A percentile compares a stretch with the other conserved stretches of the same genome.
phyloP scores from a whole-genome alignment of 2,113 vertebrate genomes.

The Smithornis capensis region DNA sequence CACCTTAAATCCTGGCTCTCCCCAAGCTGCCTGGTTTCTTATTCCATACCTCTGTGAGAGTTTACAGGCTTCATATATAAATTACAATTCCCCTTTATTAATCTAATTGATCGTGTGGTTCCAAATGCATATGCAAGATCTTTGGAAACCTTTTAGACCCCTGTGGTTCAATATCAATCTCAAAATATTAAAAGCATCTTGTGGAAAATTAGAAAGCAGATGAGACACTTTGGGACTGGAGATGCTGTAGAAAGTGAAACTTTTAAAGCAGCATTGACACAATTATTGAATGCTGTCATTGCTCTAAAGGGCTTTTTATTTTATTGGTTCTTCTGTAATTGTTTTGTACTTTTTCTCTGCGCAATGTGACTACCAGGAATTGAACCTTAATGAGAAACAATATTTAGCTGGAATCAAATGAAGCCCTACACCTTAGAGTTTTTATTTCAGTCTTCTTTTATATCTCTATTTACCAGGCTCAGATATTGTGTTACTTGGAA shows the following conservation, averaged over 20 bases:
- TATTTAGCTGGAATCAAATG: not conserved
- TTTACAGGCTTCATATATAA: conserved; percentile 64
- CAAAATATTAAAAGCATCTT: conserved; percentile 80
- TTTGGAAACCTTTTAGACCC: conserved; percentile 74
- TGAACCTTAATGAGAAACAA: not conserved
- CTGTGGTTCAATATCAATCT: conserved; percentile 77
- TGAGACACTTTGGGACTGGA: conserved; percentile 72
- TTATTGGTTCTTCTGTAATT: conserved; percentile 44
- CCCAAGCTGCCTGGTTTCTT: not conserved
- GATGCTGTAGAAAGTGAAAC: conserved; percentile 57
- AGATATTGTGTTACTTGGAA: not conserved
- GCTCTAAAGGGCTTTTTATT: conserved; percentile 57
- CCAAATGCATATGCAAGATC: conserved; percentile 73
- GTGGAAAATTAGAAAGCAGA: conserved; percentile 79
- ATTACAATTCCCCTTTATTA: conserved; percentile 74
- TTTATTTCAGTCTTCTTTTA: not conserved
- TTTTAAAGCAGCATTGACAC: conserved; percentile 67
- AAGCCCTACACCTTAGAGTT: not conserved
- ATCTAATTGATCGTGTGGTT: conserved; percentile 75
- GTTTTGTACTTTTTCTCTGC: not conserved
- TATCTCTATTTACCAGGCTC: not conserved
- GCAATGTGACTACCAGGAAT: not conserved
- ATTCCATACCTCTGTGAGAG: conserved; percentile 27
- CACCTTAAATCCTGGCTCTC: not conserved
- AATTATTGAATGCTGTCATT: conserved; percentile 59